Evolutionary conservation across 2,888 invertebrate species (phyloP), one percentile per base, ranked within the genome.

Genomic region (Choreutis nemorana): DNA sequence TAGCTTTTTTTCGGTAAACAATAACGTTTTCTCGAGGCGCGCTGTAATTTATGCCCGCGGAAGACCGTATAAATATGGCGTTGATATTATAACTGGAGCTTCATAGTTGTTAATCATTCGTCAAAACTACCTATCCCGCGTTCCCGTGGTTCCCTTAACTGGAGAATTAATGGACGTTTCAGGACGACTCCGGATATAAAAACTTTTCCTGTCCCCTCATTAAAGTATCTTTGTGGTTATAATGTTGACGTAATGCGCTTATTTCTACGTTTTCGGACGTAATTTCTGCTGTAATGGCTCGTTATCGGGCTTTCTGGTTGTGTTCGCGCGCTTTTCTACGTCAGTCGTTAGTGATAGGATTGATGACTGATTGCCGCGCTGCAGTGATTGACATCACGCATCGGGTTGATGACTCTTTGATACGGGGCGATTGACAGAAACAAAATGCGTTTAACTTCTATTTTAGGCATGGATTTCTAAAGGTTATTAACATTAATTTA

Each of bases 291-390:
- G 42, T 50, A 54, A 52, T 50, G 45, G 35, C 45, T 28, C 42
- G 40, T 46, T 51, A 50, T 46, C 48, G 48, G 6, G 14, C 13
- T 16, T 31, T 28, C 10, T 18, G 26, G 23, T 24, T 15, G 28
- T 41, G 48, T 54, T 53, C 51, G 48, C 57, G 56, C 58, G 53
- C 50, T 55, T 53, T 55, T 44, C 44, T 31, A 45, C 44, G 45
- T 44, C 51, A 45, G 39, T 47, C 47, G 46, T 50, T 49, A 54
- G 44, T 37, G 35, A 20, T 25, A 33, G 8, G 36, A 43, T 45
- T 38, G 36, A 43, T 44, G 33, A 29, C 22, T 20, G 24, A 30
- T 30, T 30, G 20, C 8, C 15, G 13, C 11, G 11, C n/a, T n/a
- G n/a, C n/a, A n/a, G n/a, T n/a, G n/a, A n/a, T n/a, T n/a, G n/a